Conservation (phyloP, 2,113 vertebrate genomes). For the Carassius auratus region DNA sequence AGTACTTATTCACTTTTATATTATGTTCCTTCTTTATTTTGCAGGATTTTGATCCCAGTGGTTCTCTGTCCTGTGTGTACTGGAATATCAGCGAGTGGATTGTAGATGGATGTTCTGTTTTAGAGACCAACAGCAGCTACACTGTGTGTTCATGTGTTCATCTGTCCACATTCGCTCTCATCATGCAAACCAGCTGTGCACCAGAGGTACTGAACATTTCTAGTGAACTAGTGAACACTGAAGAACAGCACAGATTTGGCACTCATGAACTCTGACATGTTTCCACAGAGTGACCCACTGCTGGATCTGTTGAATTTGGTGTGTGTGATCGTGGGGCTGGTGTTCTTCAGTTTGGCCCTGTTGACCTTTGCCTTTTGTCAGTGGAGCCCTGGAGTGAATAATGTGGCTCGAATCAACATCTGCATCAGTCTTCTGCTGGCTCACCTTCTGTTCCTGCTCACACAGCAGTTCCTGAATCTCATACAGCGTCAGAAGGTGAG, state of each 20-base stretch:
- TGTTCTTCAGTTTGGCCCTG: slow-evolving; percentile 63
- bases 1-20: too few species aligned
- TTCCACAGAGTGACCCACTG: slow-evolving; percentile 17
- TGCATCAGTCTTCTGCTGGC: too few species aligned
- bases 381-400: neutral
- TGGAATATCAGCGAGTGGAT: slow-evolving; percentile 62
- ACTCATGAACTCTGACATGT: too few species aligned
- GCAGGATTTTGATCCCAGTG: neutral
- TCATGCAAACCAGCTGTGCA: slow-evolving; percentile 46
- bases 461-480: too few species aligned
- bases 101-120: slow-evolving; percentile 26
- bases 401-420: too few species aligned
- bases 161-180: neutral
- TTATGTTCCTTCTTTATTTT: too few species aligned
- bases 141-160: neutral
- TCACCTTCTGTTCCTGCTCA: too few species aligned
- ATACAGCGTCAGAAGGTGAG: too few species aligned
- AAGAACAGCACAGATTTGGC: too few species aligned
- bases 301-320: slow-evolving; percentile 51
- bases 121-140: slow-evolving; percentile 37
- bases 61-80: slow-evolving; percentile 49
- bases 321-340: slow-evolving; percentile 58
- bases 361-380: slow-evolving; percentile 68
- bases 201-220: neutral
- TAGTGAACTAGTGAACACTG: too few species aligned